Percentiles rank a stretch among this genome's conserved stretches.
These are phyloP conservation scores for Pandemis corylana DNA, from an alignment of 2,888 invertebrate species.

Conservation along the genomic window DNA sequence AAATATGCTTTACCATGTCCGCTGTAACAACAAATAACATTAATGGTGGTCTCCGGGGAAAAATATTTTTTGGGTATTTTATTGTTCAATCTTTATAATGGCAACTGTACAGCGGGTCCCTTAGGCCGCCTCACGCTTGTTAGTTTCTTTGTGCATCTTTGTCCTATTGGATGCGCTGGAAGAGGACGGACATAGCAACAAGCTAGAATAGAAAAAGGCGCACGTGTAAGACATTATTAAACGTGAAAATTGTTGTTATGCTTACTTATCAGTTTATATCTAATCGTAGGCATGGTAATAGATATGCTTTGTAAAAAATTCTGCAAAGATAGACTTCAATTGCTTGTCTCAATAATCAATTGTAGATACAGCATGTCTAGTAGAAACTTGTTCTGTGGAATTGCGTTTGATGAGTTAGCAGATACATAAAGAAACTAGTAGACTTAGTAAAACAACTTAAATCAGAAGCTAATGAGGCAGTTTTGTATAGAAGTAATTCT, in stretches of 20 bases:
- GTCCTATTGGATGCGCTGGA: no score
- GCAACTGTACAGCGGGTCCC: no score
- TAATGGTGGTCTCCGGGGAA: no score
- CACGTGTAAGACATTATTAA: not conserved
- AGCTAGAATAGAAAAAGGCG: not conserved
- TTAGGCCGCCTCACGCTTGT: no score
- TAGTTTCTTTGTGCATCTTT: no score
- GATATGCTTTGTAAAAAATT: constrained; percentile 19
- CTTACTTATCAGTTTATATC: constrained; percentile 8
- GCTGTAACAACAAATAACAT: no score
- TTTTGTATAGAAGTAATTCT: not conserved
- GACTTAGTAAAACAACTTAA: no score
- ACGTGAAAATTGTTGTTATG: not conserved
- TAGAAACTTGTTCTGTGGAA: not conserved
- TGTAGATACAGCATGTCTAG: not conserved
- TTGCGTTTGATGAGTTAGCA: not conserved
- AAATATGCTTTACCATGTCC: no score
- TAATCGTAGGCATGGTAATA: constrained; percentile 15
- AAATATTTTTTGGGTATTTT: no score
- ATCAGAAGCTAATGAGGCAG: not conserved
- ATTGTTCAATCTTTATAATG: no score
- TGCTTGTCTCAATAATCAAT: not conserved
- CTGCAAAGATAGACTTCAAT: no score
- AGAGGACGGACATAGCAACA: no score
- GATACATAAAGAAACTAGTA: not conserved